Percentiles rank a stretch among this genome's conserved stretches.
phyloP scores from a whole-genome alignment of 1,140 invertebrate species.

The Dryas iulia region DNA sequence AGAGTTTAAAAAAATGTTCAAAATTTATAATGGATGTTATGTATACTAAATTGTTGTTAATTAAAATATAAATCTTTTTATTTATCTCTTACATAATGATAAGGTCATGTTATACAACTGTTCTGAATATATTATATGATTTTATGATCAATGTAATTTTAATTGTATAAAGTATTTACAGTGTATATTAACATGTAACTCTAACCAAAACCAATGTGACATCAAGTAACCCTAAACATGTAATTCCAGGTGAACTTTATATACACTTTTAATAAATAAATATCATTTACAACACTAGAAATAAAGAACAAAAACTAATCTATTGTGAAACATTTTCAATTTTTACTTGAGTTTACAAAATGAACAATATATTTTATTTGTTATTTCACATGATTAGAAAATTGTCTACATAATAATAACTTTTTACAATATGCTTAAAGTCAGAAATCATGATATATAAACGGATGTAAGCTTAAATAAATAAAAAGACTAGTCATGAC shows the following conservation, averaged over 20 bases:
- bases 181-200: too few species aligned
- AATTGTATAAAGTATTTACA: too few species aligned
- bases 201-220: too few species aligned
- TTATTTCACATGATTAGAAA: background rate
- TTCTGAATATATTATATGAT: too few species aligned
- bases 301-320: background rate
- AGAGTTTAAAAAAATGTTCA: background rate
- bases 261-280: background rate
- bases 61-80: background rate
- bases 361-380: background rate
- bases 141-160: too few species aligned
- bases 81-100: too few species aligned
- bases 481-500: slow-evolving; percentile 1
- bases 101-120: too few species aligned
- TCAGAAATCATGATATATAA: slow-evolving; percentile 1
- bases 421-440: background rate
- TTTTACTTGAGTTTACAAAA: background rate
- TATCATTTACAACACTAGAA: background rate
- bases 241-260: too few species aligned
- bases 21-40: background rate
- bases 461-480: background rate
- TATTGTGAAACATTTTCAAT: background rate
- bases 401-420: background rate
- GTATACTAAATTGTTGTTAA: background rate
- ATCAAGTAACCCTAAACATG: too few species aligned